A percentile compares a stretch with the other conserved stretches of the same genome.
Conservation (phyloP, 2,888 invertebrate genomes). For the Stenurella melanura region DNA sequence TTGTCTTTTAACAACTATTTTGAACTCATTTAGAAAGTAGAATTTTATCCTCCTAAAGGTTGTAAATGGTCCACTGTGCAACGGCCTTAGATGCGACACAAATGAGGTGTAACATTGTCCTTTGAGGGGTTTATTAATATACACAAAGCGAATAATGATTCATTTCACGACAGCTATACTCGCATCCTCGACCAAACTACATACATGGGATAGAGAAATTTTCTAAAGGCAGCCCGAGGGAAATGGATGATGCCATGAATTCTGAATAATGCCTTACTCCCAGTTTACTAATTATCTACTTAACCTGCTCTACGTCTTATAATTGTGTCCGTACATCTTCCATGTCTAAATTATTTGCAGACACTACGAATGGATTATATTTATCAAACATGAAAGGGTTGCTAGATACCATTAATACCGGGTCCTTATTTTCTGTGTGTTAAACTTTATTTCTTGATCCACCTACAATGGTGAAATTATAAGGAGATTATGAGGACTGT, state of each 20-base stretch:
- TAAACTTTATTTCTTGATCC: constrained; percentile 28
- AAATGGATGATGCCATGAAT: constrained; percentile 57
- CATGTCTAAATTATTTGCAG: constrained; percentile 55
- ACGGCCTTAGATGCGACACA: neutral
- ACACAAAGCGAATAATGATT: constrained; percentile 14
- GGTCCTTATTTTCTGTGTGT: constrained; percentile 33
- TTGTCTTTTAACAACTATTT: too few species aligned
- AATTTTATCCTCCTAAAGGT: too few species aligned
- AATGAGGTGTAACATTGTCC: neutral
- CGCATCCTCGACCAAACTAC: neutral
- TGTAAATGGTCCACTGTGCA: too few species aligned
- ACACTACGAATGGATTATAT: constrained; percentile 48
- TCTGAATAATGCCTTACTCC: constrained; percentile 55
- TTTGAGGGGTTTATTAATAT: constrained; percentile 3
- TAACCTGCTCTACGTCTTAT: constrained; percentile 61
- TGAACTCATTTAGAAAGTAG: too few species aligned
- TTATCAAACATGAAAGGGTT: constrained; percentile 49
- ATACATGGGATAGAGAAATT: constrained; percentile 15
- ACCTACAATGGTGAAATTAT: constrained; percentile 25
- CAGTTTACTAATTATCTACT: constrained; percentile 63
- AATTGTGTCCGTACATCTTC: constrained; percentile 63
- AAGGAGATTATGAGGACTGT: constrained; percentile 12
- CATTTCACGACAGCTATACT: neutral
- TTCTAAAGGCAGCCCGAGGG: constrained; percentile 47
- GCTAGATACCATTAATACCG: constrained; percentile 27